Conservation (phyloP, 2,888 invertebrate species). For the Trissoscelio sp. region DNA sequence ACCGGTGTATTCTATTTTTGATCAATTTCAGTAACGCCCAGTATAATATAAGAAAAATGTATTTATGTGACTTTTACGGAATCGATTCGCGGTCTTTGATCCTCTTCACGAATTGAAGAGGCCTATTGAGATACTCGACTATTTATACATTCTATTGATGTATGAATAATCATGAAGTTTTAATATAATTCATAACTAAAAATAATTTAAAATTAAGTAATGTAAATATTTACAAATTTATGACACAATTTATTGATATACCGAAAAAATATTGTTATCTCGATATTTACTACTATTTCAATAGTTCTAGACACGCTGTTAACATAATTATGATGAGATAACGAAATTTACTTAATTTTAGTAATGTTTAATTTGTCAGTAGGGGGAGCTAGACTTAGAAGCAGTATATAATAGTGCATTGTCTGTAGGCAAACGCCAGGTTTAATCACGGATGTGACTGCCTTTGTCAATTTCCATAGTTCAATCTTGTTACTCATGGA, state of each 20-base stretch:
- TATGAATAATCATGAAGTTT: too few species aligned
- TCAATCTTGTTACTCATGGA: conserved; percentile 58
- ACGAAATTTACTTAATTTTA: conserved; percentile 5
- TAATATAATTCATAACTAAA: too few species aligned
- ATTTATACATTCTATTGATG: neutral
- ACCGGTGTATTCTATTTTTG: neutral
- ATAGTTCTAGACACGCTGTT: neutral
- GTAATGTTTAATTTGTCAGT: conserved; percentile 16
- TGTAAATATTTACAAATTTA: too few species aligned
- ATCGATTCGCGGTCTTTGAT: conserved; percentile 8
- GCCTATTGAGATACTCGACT: neutral
- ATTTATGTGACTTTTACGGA: too few species aligned
- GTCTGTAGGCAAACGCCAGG: conserved; percentile 74
- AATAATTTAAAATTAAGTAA: too few species aligned
- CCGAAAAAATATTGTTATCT: neutral
- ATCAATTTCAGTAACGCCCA: neutral
- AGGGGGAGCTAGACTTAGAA: conserved; percentile 2
- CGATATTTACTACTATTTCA: too few species aligned
- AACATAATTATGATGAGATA: neutral
- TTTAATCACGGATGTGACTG: conserved; percentile 78
- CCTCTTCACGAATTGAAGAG: neutral
- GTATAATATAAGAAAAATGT: neutral
- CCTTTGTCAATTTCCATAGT: conserved; percentile 78
- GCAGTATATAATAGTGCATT: conserved; percentile 75
- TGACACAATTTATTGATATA: too few species aligned